Evolutionary conservation across 2,797 vertebrate genomes (phyloP), one percentile per base, ranked within the genome.

Genomic region (Heterohyrax brucei): DNA sequence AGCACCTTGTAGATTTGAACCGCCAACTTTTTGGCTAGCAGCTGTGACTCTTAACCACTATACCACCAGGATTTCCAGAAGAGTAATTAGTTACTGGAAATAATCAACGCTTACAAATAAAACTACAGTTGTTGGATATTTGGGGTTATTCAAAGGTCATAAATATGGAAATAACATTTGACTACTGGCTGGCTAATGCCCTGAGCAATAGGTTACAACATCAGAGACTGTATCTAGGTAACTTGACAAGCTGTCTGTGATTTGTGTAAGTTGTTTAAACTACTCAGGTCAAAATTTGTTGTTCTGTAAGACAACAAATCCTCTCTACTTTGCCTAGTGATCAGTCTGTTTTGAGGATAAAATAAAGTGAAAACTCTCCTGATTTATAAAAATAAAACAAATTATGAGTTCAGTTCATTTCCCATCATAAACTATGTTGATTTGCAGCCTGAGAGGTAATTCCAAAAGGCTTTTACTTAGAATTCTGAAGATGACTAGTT

Each of bases 81-180:
- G 39, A 50, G 3, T 76, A 89, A 76, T 80, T 87, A 82, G 6
- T 53, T 56, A 68, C 8, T 44, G 9, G n/a, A 68, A 73, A 87
- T 91, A 87, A 89, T 12, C 66, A 91, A 94, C 87, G 18, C 10
- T 75, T 87, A 70, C 10, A 80, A 86, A 91, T 8, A 94, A 61
- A 86, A 50, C 7, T 26, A 48, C 30, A 56, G 59, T 79, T 93
- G 46, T 88, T 93, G 13, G 13, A 59, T 84, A 75, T 86, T 82
- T 93, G 46, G 28, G 4, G 8, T 77, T 87, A 91, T 53, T 21
- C 79, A 76, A 91, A 68, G 59, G 14, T 84, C 10, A 73, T 62
- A n/a, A 93, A 89, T 84, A 5, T 72, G n/a, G 30, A 95, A 89
- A 75, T 77, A 64, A 93, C 78, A 0, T 62, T 28, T 85, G 26